These are phyloP conservation scores for Holacanthus passer DNA, from an alignment of 2,113 vertebrate species.

Conservation along the genomic window DNA sequence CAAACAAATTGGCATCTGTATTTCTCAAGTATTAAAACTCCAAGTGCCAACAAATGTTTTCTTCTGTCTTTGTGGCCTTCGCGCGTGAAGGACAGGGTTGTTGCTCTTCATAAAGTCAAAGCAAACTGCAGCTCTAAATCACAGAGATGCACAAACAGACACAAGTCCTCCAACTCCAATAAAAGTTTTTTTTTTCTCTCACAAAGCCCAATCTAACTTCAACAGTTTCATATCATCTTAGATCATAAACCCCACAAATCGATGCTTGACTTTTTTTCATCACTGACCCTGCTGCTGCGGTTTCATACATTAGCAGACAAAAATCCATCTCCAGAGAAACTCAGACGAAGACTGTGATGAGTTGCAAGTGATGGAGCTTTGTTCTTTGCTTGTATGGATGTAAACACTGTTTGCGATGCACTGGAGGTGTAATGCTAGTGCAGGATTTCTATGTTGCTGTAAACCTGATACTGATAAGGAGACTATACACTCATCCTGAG, in stretches of 20 bases:
- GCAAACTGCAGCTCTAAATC: conserved; percentile 31
- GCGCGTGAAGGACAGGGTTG: conserved; percentile 14
- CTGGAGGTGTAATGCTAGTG: not conserved
- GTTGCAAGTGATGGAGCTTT: not conserved
- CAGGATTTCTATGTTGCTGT: not conserved
- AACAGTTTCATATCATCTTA: conserved; percentile 37
- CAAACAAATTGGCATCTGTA: conserved; percentile 21
- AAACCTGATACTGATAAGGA: not conserved
- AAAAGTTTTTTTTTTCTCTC: not conserved
- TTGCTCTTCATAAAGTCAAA: conserved; percentile 36
- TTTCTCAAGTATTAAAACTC: conserved; percentile 35
- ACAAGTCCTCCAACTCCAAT: conserved; percentile 7
- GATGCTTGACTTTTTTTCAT: conserved; percentile 46
- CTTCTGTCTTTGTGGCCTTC: conserved; percentile 11
- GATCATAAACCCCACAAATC: conserved; percentile 48
- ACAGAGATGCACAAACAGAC: not conserved
- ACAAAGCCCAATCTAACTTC: conserved; percentile 21
- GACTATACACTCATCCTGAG: no score
- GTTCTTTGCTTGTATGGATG: not conserved
- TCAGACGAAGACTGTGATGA: not conserved
- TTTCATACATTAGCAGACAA: conserved; percentile 27
- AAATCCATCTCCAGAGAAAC: conserved; percentile 15
- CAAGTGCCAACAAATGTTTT: conserved; percentile 30
- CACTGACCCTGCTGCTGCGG: conserved; percentile 17
- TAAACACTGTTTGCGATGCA: not conserved